phyloP scores from a whole-genome alignment of 1,140 invertebrate species.

The Melitaea cinxia region DNA sequence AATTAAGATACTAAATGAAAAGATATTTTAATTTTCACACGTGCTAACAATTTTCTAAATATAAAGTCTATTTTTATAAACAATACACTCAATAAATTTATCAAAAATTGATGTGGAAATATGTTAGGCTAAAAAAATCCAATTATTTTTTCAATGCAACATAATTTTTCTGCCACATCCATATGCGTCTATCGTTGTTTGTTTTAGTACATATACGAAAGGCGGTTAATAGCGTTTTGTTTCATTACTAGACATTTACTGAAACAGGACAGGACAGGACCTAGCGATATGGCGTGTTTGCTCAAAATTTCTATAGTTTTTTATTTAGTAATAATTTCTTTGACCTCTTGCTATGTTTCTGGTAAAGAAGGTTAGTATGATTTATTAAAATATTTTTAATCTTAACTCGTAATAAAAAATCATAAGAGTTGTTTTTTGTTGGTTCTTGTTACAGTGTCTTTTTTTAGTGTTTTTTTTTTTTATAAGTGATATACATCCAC shows the following conservation, averaged over 20 bases:
- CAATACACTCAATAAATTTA: background rate
- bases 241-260: background rate
- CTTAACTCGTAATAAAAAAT: background rate
- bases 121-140: background rate
- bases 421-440: no score
- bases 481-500: no score
- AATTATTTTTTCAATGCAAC: background rate
- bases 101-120: background rate
- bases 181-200: background rate
- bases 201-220: background rate
- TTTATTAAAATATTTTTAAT: background rate
- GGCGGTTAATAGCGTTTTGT: background rate
- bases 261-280: background rate
- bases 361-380: conserved; percentile 1
- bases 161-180: background rate
- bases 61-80: background rate
- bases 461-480: no score
- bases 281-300: background rate
- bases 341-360: background rate
- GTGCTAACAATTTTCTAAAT: background rate
- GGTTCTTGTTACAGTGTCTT: no score
- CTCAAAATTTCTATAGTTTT: conserved; percentile 1
- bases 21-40: background rate
- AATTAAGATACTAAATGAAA: background rate
- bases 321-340: background rate